Evolutionary conservation across 1,140 invertebrate genomes (phyloP), one percentile per base, ranked within the genome.

Genomic region (Anadara kagoshimensis): DNA sequence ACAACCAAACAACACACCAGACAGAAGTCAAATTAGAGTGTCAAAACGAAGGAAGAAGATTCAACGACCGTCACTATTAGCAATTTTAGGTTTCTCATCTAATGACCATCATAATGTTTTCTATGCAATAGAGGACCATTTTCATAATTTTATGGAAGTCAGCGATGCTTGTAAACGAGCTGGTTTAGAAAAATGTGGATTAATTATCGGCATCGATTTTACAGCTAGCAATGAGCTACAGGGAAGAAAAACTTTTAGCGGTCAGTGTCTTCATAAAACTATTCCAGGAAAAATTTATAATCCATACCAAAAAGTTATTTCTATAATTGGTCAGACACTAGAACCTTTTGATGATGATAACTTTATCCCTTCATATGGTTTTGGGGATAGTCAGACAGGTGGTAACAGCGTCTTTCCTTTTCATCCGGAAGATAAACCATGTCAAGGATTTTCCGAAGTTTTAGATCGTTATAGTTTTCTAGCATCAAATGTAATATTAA

Each of bases 221-320:
- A 91, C 90, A 24, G 91, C 91, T 26, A 90, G 89, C 72, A 91
- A 91, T 77, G 91, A 91, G 75, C 91, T 91, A 87, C 91, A 91
- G 78, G 91, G 91, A 20, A 80, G 91, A 43, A 87, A 89, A 58
- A 90, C 87, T 8, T 92, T 91, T 73, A 76, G 75, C 61, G 87
- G 90, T 14, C 80, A 88, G 20, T 87, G 87, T 68, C 75, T 91
- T 8, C 90, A 91, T 73, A 84, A 80, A 29, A 78, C 90, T 2
- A 66, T 87, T 18, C 68, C 82, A 3, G 75, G 82, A 44, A 83
- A 78, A 69, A 69, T 83, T 5, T 80, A 81, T 58, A 88, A 88
- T 75, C 86, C 87, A 22, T 88, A 88, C 68, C 87, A 88, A 67
- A 89, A 90, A 79, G 91, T 91, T 7, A 91, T 91, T 43, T 85